Percentiles rank a stretch among this genome's conserved stretches.
Evolutionary conservation across 2,888 invertebrate genomes (phyloP).

Genomic region (Calliphora vomitoria): DNA sequence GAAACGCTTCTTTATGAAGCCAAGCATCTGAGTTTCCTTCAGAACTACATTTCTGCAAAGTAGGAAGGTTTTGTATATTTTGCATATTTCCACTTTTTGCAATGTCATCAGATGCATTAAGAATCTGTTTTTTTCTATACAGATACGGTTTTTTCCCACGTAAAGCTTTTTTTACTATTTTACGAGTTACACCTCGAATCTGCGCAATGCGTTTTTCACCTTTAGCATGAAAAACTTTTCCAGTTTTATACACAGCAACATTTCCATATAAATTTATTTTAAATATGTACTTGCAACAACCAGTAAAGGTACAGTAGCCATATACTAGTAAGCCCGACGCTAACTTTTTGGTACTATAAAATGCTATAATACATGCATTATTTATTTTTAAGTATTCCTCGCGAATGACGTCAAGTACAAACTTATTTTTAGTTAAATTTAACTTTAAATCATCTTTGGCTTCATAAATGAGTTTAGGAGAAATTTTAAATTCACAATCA

Average conservation of each 20-base stretch:
- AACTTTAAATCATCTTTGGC: too few relatives aligned
- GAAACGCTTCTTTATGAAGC: background rate
- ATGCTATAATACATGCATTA: too few relatives aligned
- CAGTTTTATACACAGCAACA: background rate
- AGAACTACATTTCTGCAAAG: background rate
- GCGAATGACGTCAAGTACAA: too few relatives aligned
- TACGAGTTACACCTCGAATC: background rate
- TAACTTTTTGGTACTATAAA: background rate
- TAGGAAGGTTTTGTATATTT: background rate
- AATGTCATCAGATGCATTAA: background rate
- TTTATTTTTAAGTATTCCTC: too few relatives aligned
- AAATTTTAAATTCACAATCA: too few relatives aligned
- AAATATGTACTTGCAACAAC: background rate
- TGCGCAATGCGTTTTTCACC: background rate
- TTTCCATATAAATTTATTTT: background rate
- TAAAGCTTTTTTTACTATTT: background rate
- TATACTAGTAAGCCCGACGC: background rate
- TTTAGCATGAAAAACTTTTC: background rate
- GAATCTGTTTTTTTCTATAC: background rate
- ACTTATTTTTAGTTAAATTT: too few relatives aligned
- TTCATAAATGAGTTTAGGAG: too few relatives aligned
- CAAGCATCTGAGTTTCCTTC: background rate
- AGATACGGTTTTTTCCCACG: background rate
- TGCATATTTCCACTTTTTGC: slow-evolving; percentile 10
- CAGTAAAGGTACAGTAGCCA: background rate